phyloP scores from a whole-genome alignment of 37 sponge, comb jelly and placozoan genomes.

The Chondrosia reniformis region DNA sequence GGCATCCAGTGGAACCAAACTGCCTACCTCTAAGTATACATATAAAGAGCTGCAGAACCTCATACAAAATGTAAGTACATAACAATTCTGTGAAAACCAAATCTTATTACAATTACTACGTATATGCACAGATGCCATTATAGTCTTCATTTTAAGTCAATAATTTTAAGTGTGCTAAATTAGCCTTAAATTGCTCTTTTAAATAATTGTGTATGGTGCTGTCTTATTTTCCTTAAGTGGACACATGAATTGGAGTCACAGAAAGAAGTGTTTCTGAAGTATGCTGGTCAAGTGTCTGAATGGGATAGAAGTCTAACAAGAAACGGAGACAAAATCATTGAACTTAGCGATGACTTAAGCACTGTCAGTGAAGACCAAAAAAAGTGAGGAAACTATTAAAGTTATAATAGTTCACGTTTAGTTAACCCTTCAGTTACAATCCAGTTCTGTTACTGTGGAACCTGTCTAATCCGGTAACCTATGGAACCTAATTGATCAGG shows the following conservation, averaged over 20 bases:
- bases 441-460: conserved; percentile 39
- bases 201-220: not conserved
- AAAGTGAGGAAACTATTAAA: not conserved
- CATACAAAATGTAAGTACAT: conserved; percentile 63
- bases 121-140: not conserved
- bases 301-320: conserved; percentile 84
- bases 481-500: too few relatives aligned
- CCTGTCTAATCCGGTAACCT: too few relatives aligned
- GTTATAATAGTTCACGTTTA: not conserved
- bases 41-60: conserved; percentile 90
- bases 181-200: not conserved
- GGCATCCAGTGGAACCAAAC: not conserved
- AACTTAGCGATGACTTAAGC: conserved; percentile 1
- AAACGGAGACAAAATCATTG: conserved; percentile 82
- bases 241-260: conserved; percentile 86
- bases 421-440: conserved; percentile 5
- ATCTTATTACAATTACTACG: not conserved
- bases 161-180: not conserved
- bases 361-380: not conserved
- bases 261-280: conserved; percentile 88
- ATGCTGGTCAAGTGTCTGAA: conserved; percentile 74
- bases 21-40: conserved; percentile 56
- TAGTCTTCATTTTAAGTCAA: not conserved
- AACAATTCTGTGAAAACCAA: too few relatives aligned
- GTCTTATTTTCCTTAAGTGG: conserved; percentile 60